Evolutionary conservation across 2,113 vertebrate genomes (phyloP).

Genomic region (Bufo gargarizans): DNA sequence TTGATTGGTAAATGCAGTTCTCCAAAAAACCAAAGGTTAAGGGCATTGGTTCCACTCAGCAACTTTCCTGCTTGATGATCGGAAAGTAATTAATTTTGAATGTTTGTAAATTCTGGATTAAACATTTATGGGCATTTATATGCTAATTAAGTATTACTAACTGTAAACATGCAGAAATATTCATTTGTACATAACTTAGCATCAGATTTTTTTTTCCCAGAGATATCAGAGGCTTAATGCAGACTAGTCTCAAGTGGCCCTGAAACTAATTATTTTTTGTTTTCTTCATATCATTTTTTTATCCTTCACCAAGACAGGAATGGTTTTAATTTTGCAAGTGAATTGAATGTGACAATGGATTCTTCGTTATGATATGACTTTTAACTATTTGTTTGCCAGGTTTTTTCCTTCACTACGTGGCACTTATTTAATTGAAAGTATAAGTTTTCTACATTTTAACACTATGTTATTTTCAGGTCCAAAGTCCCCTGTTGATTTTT

Average conservation of each 20-base stretch:
- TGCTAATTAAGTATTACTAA: slow-evolving; percentile 55
- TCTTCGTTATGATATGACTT: slow-evolving; percentile 4
- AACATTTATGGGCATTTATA: slow-evolving; percentile 49
- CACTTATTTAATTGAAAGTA: background rate
- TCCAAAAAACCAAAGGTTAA: slow-evolving; percentile 19
- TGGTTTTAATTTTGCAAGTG: slow-evolving; percentile 29
- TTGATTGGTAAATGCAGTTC: background rate
- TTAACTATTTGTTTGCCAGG: background rate
- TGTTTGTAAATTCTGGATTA: slow-evolving; percentile 51
- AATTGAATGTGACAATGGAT: slow-evolving; percentile 49
- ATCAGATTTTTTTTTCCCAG: slow-evolving; percentile 50
- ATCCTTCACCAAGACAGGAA: slow-evolving; percentile 46
- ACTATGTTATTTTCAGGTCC: too few species aligned
- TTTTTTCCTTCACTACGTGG: background rate
- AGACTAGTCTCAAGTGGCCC: slow-evolving; percentile 50
- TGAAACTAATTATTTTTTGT: slow-evolving; percentile 57
- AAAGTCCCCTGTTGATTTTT: too few species aligned
- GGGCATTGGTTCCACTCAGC: slow-evolving; percentile 14
- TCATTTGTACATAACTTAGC: slow-evolving; percentile 53
- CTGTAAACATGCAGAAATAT: slow-evolving; percentile 54
- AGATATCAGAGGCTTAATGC: slow-evolving; percentile 49
- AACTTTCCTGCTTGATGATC: slow-evolving; percentile 29
- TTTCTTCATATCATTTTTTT: slow-evolving; percentile 53
- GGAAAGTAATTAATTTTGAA: slow-evolving; percentile 51
- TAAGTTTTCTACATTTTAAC: background rate